Evolutionary conservation across 2,797 vertebrate species (phyloP).

Genomic region (Molossus alvarezi): DNA sequence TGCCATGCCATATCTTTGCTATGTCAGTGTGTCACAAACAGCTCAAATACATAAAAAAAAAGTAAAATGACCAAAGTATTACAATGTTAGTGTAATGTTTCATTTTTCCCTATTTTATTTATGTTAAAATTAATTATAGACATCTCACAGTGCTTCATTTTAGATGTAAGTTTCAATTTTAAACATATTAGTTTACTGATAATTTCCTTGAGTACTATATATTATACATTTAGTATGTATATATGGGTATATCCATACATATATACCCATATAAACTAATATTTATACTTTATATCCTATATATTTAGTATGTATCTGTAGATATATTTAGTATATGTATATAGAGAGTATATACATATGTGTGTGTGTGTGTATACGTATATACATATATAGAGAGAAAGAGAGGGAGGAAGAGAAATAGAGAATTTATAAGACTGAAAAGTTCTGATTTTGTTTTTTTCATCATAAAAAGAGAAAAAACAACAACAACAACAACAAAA

Average conservation of each 20-base stretch:
- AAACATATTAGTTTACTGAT: not conserved
- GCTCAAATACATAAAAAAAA: not conserved
- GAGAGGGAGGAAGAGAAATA: not conserved
- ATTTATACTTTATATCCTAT: not conserved
- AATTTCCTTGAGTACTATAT: not conserved
- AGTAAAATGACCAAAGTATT: not conserved
- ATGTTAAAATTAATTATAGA: constrained; percentile 7
- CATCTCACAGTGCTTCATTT: not conserved
- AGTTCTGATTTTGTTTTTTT: not conserved
- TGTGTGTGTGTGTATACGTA: not conserved
- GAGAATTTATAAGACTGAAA: not conserved
- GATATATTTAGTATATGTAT: not conserved
- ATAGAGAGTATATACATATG: not conserved
- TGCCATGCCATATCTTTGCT: not conserved
- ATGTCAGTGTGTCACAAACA: not conserved
- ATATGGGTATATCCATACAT: not conserved
- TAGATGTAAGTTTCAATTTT: not conserved
- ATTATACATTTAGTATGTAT: not conserved
- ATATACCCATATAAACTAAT: not conserved
- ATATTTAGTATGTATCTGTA: not conserved
- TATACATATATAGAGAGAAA: not conserved
- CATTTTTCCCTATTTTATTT: not conserved
- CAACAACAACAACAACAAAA: not conserved
- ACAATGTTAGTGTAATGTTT: not conserved
- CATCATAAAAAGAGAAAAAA: constrained; percentile 14